Evolutionary conservation across 53 echinoderm and acorn worm species (phyloP).

Genomic region (Antedon mediterranea): DNA sequence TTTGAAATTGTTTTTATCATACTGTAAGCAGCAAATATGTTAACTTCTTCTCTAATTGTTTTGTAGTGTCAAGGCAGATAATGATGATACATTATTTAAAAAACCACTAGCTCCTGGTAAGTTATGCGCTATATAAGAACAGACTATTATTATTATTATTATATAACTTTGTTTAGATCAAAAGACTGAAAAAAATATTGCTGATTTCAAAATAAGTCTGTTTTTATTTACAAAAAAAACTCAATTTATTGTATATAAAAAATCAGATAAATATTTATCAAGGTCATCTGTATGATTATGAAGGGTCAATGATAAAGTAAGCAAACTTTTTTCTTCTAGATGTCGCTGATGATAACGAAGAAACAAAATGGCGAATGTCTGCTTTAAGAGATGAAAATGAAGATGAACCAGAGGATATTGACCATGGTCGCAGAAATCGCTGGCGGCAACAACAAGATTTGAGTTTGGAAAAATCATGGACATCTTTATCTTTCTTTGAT

Average conservation of each 20-base stretch:
- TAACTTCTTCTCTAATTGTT: too few species aligned
- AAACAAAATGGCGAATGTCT: constrained; percentile 54
- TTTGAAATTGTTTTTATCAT: too few species aligned
- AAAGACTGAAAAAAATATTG: too few species aligned
- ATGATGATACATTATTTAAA: not conserved
- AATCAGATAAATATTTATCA: too few species aligned
- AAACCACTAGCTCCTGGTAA: not conserved
- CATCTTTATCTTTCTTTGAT: constrained; percentile 66
- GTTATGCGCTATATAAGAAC: too few species aligned
- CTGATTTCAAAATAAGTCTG: too few species aligned
- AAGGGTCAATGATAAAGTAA: not conserved
- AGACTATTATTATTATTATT: too few species aligned
- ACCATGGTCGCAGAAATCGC: constrained; percentile 19
- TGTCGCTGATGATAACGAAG: constrained; percentile 65
- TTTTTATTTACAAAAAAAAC: too few species aligned
- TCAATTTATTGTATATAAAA: too few species aligned
- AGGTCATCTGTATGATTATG: too few species aligned
- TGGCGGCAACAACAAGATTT: constrained; percentile 43
- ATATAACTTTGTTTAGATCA: too few species aligned
- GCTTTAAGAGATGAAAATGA: constrained; percentile 16
- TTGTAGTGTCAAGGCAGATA: not conserved
- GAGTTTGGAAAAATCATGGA: constrained; percentile 84
- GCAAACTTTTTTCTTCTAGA: constrained; percentile 4
- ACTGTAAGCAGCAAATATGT: too few species aligned
- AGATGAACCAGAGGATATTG: constrained; percentile 14